Evolutionary conservation across 1,140 invertebrate species (phyloP).

Genomic region (Acromyrmex charruanus): DNA sequence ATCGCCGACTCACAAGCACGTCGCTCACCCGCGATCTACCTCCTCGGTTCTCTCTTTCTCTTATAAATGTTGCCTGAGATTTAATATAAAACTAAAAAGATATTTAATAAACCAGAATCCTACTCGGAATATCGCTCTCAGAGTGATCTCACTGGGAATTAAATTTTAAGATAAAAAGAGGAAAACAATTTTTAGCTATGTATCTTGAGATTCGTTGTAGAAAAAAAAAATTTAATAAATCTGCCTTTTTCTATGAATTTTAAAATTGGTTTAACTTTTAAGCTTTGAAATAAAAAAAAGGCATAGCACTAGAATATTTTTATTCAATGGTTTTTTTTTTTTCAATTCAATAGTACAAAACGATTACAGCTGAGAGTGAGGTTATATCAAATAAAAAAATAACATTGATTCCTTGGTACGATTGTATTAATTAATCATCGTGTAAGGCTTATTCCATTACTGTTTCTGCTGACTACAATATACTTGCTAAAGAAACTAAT

Average conservation of each 20-base stretch:
- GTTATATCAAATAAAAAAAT: neutral
- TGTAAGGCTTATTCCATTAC: conserved; percentile 41
- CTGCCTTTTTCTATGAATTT: neutral
- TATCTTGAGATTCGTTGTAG: neutral
- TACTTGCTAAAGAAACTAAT: conserved; percentile 35
- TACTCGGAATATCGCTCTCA: neutral
- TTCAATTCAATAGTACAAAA: conserved; percentile 1
- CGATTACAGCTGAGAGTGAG: neutral
- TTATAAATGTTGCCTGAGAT: neutral
- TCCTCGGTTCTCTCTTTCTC: neutral
- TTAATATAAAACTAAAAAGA: conserved; percentile 42
- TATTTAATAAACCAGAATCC: conserved; percentile 31
- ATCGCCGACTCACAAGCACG: conserved; percentile 69
- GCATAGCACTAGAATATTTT: neutral
- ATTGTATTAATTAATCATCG: conserved; percentile 39
- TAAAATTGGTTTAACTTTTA: neutral
- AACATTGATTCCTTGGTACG: conserved; percentile 9
- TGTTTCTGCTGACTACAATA: conserved; percentile 18
- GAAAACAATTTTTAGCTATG: neutral
- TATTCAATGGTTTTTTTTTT: neutral
- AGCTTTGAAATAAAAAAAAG: neutral
- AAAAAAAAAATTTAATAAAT: neutral
- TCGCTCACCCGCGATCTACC: conserved; percentile 32
- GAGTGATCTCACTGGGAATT: conserved; percentile 3
- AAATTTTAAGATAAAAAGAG: conserved; percentile 2